Evolutionary conservation across 2,113 vertebrate genomes (phyloP), one percentile per base, ranked within the genome.

Genomic region (Alaudala cheleensis): DNA sequence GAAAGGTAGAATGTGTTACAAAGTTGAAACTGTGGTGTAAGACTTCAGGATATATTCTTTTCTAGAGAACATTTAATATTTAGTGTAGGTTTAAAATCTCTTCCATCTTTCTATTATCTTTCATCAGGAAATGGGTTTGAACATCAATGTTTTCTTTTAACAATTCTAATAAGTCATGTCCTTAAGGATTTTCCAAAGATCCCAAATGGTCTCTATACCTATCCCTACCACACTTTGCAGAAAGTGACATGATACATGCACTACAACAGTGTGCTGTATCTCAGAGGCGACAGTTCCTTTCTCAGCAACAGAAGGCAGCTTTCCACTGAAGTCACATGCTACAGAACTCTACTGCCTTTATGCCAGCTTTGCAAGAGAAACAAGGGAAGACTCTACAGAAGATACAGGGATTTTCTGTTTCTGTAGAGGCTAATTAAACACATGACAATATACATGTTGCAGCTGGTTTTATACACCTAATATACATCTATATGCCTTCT

Each of bases 221-320:
- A 20, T 19, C 67, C 24, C 53, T 77, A 61, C 9, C 37, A 13
- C 2, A 26, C 20, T 69, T 50, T 69, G 24, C 34, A 60, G 24
- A n/a, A 24, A 6, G 10, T 7, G 11, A 49, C 21, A 37, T 4
- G 17, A 65, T 5, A 62, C 8, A 42, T 6, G 6, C 14, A 26
- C 26, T 45, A 1, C 1, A 6, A 81, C 20, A 51, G 2, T 1
- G 0, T 67, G 29, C 14, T 72, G 14, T 34, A 40, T 60, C 62
- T 77, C 25, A 79, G 71, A 81, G 5, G 56, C 23, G 34, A 57
- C 20, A 40, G 37, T 11, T 81, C 54, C 33, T 80, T 47, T 37
- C 57, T 80, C 57, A 62, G 28, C 17, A 45, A 28, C 24, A 49
- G 14, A 34, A 76, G 23, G 11, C 5, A 5, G 10, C 33, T 67